Evolutionary conservation across 2,113 vertebrate species (phyloP).

Genomic region (Aepyceros melampus): DNA sequence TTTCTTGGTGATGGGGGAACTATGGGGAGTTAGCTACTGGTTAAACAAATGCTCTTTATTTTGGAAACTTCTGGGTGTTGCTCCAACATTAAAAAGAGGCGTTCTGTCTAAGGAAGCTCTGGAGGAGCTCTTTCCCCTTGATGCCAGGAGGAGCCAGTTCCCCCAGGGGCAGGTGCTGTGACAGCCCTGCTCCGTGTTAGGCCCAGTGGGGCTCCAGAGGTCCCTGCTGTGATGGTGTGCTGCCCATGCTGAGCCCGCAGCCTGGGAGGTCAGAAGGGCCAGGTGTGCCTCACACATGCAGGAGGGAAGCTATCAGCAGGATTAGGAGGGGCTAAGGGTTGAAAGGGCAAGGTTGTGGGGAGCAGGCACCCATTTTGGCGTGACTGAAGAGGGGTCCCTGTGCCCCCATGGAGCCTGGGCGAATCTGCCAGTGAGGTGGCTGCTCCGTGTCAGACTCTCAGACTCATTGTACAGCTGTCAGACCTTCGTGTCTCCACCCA

Average conservation of each 20-base stretch:
- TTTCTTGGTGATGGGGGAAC: not conserved
- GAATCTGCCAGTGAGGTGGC: not conserved
- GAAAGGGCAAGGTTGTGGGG: not conserved
- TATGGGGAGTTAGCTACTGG: not conserved
- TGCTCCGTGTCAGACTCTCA: not conserved
- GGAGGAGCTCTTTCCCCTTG: not conserved
- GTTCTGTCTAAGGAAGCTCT: not conserved
- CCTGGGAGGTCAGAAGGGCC: not conserved
- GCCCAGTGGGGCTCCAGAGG: not conserved
- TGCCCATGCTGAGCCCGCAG: fast-evolving
- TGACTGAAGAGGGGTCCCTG: not conserved
- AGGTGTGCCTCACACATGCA: not conserved
- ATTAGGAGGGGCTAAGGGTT: not conserved
- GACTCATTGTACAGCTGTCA: constrained; percentile 36
- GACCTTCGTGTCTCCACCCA: constrained; percentile 16
- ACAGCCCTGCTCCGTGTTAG: not conserved
- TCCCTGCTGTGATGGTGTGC: not conserved
- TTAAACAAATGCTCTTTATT: not conserved
- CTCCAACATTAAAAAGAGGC: not conserved
- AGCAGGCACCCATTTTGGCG: too few relatives aligned
- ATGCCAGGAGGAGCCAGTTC: not conserved
- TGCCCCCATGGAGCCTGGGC: not conserved
- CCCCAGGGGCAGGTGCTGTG: not conserved
- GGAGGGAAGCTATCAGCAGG: not conserved
- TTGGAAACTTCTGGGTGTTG: not conserved